Conservation (phyloP, 2,888 invertebrate genomes). For the Hololepta plana region DNA sequence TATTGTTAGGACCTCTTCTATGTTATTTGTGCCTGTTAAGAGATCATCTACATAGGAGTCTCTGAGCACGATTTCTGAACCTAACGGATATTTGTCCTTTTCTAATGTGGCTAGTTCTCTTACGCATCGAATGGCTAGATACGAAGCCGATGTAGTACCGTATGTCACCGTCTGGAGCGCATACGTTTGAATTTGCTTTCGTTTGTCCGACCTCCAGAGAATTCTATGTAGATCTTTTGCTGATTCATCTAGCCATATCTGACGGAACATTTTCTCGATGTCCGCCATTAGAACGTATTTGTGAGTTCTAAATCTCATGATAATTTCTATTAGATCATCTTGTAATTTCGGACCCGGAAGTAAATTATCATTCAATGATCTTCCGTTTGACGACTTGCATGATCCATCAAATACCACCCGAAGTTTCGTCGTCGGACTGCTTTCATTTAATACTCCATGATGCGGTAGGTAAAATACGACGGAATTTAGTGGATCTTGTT, state of each 20-base stretch:
- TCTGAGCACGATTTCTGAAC: constrained; percentile 6
- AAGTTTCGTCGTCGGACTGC: constrained; percentile 9
- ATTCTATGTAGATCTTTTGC: constrained; percentile 13
- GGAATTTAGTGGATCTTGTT: constrained; percentile 3
- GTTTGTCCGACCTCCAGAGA: constrained; percentile 10
- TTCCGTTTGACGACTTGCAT: constrained; percentile 7
- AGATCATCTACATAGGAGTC: constrained; percentile 13
- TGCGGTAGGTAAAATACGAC: constrained; percentile 9
- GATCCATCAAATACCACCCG: constrained; percentile 10
- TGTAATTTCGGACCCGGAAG: constrained; percentile 10
- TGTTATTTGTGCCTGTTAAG: no score
- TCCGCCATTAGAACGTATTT: constrained; percentile 14
- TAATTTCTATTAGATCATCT: constrained; percentile 13
- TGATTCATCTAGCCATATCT: constrained; percentile 12
- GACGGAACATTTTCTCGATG: constrained; percentile 16
- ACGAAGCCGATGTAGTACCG: constrained; percentile 11
- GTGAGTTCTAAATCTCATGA: constrained; percentile 14
- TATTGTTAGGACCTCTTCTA: constrained; percentile 4
- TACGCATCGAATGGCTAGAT: constrained; percentile 11
- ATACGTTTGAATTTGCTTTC: constrained; percentile 9
- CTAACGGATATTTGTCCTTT: constrained; percentile 9
- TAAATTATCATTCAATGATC: constrained; percentile 9
- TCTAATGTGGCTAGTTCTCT: constrained; percentile 10
- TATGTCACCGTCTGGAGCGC: constrained; percentile 13
- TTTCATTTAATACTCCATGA: constrained; percentile 10